Conservation (phyloP, 2,888 invertebrate genomes). For the Blera fallax region DNA sequence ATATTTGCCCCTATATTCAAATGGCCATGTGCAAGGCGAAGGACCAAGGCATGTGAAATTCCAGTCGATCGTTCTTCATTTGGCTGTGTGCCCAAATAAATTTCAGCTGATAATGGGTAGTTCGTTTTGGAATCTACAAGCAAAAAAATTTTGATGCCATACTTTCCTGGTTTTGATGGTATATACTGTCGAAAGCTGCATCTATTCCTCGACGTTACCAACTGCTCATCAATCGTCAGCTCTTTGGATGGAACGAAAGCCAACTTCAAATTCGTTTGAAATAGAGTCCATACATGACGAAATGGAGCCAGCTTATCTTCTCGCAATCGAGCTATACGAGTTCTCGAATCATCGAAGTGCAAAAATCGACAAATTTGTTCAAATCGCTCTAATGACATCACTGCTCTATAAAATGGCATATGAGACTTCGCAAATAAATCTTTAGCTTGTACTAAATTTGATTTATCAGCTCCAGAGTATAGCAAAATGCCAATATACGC, state of each 20-base stretch:
- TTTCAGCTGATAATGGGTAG: constrained; percentile 20
- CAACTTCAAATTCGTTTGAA: no score
- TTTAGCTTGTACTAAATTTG: no score
- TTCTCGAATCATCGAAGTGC: constrained; percentile 50
- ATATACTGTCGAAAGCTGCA: no score
- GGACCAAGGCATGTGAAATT: constrained; percentile 18
- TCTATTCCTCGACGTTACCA: no score
- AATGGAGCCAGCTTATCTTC: no score
- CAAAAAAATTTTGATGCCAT: constrained; percentile 76
- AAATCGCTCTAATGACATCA: constrained; percentile 41
- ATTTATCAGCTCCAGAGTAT: no score
- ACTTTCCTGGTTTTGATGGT: constrained; percentile 76
- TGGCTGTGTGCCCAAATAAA: constrained; percentile 43
- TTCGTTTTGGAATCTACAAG: constrained; percentile 32
- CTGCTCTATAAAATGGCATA: constrained; percentile 44
- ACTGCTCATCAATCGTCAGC: no score
- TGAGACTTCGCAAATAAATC: constrained; percentile 15
- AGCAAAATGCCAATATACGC: constrained; percentile 33
- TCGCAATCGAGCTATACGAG: constrained; percentile 31
- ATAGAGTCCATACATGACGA: no score
- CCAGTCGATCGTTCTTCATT: no score
- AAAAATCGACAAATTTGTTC: constrained; percentile 33
- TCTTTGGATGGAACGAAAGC: no score
- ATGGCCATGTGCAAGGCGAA: not conserved
- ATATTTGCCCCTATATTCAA: constrained; percentile 1